Evolutionary conservation across 2,888 invertebrate species (phyloP), one percentile per base, ranked within the genome.

Genomic region (Drosophila phalerata): DNA sequence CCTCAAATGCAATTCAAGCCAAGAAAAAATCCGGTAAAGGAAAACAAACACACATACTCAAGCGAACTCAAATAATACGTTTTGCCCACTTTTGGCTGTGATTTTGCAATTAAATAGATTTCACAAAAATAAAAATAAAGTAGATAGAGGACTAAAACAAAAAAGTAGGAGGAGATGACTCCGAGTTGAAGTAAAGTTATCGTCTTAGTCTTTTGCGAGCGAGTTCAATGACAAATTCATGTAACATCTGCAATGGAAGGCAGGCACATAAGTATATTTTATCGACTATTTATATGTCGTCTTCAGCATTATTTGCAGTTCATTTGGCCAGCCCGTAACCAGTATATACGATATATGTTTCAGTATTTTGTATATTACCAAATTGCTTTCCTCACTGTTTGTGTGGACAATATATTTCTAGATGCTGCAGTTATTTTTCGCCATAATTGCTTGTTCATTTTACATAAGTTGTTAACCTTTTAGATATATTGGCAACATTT

Each of bases 71-170:
- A 64, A 56, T 28, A 56, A 55, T 63, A 57, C 42, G 57, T 25
- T 55, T 57, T 73, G 58, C 79, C 72, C 76, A 82, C 67, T 82
- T 83, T 85, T 88, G 85, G 89, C 85, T 88, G 85, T 85, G 85
- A 85, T 85, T 85, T 86, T 64, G 89, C 85, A 85, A 85, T 85
- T 85, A 85, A 85, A 88, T 85, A 77, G 87, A 85, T 88, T 85
- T 85, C 63, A 71, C 55, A 37, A 51, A 30, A 37, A 58, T 62
- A 62, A 43, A 51, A 57, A 38, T 13, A 13, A 9, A 5, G 32
- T 1, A 47, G 11, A 15, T n/a, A 22, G 22, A 15, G 2, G 25
- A 25, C 5, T 2, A 25, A 25, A 25, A 3, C 22, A 22, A 28
- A 5, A 28, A 8, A 28, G 28, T 4, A 28, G 6, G 28, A 28